Conservation (phyloP, 2,888 invertebrate genomes). For the Mesorhabditis spiculigera region DNA sequence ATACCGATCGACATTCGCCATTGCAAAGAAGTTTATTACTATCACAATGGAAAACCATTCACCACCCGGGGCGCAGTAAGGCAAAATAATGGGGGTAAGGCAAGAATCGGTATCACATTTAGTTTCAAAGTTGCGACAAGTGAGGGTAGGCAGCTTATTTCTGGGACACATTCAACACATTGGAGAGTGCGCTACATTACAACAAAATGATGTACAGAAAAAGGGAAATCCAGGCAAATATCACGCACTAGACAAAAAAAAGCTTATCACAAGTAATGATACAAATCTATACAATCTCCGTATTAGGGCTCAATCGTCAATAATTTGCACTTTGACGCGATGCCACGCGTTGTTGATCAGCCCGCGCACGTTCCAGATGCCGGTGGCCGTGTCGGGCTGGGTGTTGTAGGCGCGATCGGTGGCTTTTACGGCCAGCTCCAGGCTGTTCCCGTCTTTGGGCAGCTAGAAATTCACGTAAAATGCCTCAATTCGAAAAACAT, state of each 20-base stretch:
- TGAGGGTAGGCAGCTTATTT: too few species aligned
- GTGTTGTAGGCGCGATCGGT: constrained; percentile 72
- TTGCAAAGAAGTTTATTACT: too few species aligned
- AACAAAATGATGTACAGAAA: too few species aligned
- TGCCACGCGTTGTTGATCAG: constrained; percentile 92
- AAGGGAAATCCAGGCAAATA: not conserved
- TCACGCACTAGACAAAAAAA: constrained; percentile 8
- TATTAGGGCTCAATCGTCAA: constrained; percentile 7
- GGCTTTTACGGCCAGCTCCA: constrained; percentile 74
- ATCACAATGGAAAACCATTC: too few species aligned
- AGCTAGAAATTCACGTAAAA: constrained; percentile 10
- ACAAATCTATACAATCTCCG: constrained; percentile 5
- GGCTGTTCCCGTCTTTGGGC: constrained; percentile 25
- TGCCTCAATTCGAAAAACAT: too few species aligned
- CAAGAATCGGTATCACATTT: too few species aligned
- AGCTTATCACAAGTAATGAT: not conserved
- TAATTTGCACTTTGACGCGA: constrained; percentile 65
- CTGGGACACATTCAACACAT: too few species aligned
- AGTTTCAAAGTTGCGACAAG: too few species aligned
- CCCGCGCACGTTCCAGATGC: constrained; percentile 95
- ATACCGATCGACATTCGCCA: too few species aligned
- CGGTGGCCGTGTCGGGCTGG: constrained; percentile 84
- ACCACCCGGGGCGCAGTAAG: too few species aligned
- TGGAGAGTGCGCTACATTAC: too few species aligned
- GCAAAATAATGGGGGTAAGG: too few species aligned